These are phyloP conservation scores for Pissodes strobi DNA, from an alignment of 1,140 invertebrate species.

Conservation along the genomic window DNA sequence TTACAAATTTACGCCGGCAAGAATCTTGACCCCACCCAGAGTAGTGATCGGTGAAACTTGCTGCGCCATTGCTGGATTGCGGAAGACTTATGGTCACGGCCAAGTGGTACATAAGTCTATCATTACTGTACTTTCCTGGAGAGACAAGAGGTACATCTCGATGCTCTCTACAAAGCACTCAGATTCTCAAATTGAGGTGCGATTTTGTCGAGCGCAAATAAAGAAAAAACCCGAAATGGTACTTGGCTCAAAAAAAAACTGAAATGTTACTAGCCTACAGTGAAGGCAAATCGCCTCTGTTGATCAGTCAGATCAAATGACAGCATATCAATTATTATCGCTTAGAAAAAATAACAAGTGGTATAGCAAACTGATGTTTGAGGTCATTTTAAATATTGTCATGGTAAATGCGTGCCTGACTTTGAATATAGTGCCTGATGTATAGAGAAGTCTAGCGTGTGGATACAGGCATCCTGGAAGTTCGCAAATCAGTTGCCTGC, in stretches of 20 bases:
- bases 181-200: conserved; percentile 49
- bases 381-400: conserved; percentile 53
- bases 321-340: conserved; percentile 52
- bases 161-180: conserved; percentile 32
- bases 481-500: too few relatives aligned
- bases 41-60: conserved; percentile 39
- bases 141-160: conserved; percentile 14
- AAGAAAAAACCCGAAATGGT: too few relatives aligned
- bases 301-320: too few relatives aligned
- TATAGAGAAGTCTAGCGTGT: conserved; percentile 45
- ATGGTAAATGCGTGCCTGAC: conserved; percentile 49
- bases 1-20: conserved; percentile 46
- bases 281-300: too few relatives aligned
- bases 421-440: conserved; percentile 48
- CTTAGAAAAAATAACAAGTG: conserved; percentile 53
- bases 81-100: conserved; percentile 53
- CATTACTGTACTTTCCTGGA: conserved; percentile 44
- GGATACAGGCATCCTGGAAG: too few relatives aligned
- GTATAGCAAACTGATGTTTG: conserved; percentile 55
- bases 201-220: conserved; percentile 56
- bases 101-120: conserved; percentile 55
- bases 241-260: too few relatives aligned
- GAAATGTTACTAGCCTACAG: too few relatives aligned
- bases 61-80: conserved; percentile 40
- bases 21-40: conserved; percentile 29